Evolutionary conservation across 2,888 invertebrate species (phyloP).

Genomic region (Subacronicta megacephala): DNA sequence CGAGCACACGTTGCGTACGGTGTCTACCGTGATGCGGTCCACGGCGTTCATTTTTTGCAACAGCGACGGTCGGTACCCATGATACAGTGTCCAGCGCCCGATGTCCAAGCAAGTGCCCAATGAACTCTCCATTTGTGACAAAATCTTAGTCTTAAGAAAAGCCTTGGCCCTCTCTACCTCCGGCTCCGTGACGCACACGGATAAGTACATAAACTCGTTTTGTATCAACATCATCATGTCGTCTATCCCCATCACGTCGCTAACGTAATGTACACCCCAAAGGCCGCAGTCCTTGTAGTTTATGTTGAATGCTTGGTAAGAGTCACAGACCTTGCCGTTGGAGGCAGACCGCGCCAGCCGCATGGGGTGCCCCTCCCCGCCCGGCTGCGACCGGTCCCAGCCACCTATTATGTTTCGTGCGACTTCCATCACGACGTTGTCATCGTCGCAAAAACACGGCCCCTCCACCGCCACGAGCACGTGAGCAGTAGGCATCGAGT

Average conservation of each 20-base stretch:
- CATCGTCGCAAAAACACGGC: conserved; percentile 96
- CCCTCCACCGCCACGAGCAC: conserved; percentile 97
- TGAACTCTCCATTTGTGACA: conserved; percentile 96
- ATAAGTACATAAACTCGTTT: conserved; percentile 95
- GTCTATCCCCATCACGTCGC: conserved; percentile 91
- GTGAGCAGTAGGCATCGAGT: conserved; percentile 96
- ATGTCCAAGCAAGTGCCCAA: conserved; percentile 98
- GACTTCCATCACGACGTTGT: conserved; percentile 97
- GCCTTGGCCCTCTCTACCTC: conserved; percentile 97
- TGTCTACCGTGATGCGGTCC: conserved; percentile 93
- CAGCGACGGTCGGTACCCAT: conserved; percentile 95
- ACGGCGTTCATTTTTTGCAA: conserved; percentile 96
- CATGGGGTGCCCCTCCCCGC: conserved; percentile 95
- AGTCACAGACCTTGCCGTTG: conserved; percentile 93
- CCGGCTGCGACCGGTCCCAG: conserved; percentile 96
- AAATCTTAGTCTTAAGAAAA: conserved; percentile 96
- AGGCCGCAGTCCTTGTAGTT: conserved; percentile 99
- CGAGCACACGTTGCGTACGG: conserved; percentile 93
- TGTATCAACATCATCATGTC: conserved; percentile 93
- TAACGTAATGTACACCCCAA: conserved; percentile 96
- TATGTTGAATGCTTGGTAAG: conserved; percentile 98
- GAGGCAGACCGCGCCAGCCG: conserved; percentile 93
- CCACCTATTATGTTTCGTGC: conserved; percentile 97
- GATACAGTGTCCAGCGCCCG: conserved; percentile 97
- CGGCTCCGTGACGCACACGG: conserved; percentile 94